These are phyloP conservation scores for Cephalopachus bancanus DNA, from an alignment of 2,797 vertebrate genomes.

Conservation along the genomic window DNA sequence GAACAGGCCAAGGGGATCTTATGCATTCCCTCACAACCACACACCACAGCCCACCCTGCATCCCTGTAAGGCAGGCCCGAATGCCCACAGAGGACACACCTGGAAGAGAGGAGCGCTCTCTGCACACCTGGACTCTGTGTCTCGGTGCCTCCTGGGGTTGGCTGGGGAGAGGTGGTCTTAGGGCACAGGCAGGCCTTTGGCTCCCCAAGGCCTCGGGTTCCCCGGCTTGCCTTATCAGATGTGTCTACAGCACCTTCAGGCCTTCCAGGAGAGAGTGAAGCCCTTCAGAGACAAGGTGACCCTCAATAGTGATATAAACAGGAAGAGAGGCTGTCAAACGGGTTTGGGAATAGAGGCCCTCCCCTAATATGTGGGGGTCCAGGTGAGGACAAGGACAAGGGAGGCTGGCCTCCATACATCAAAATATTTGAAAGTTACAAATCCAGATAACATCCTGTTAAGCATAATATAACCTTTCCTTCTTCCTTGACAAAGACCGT, in stretches of 20 bases:
- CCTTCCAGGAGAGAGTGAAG: background rate
- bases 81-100: background rate
- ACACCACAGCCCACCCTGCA: background rate
- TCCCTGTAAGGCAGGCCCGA: background rate
- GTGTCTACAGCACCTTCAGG: background rate
- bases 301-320: background rate
- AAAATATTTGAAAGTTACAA: slow-evolving; percentile 16
- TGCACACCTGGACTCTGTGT: background rate
- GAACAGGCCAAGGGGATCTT: background rate
- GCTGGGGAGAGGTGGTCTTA: background rate
- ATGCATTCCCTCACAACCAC: background rate
- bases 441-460: background rate
- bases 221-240: background rate
- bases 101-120: background rate
- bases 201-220: background rate
- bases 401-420: background rate
- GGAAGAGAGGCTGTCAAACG: background rate
- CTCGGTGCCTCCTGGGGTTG: background rate
- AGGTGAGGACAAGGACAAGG: background rate
- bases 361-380: background rate
- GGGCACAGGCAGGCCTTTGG: background rate
- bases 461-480: background rate
- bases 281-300: background rate
- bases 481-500: background rate
- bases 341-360: background rate